phyloP scores from a whole-genome alignment of 2,113 vertebrate genomes.

The Hippocampus abdominalis region DNA sequence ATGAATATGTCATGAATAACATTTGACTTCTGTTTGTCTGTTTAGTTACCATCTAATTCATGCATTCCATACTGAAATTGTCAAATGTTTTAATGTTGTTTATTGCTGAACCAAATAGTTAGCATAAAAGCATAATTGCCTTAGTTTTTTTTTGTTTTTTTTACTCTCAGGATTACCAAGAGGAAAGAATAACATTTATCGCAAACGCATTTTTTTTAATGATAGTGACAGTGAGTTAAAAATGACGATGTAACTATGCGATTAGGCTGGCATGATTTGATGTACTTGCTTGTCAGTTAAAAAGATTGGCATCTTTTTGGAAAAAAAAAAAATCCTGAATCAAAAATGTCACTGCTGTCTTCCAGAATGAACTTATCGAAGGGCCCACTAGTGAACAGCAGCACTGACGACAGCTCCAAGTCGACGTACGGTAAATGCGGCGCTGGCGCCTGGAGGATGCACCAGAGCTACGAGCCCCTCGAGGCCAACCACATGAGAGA shows the following conservation, averaged over 20 bases:
- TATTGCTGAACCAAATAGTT: neutral
- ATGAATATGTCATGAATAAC: neutral
- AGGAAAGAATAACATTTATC: neutral
- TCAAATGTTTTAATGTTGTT: neutral
- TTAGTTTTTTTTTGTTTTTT: neutral
- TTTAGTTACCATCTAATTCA: neutral
- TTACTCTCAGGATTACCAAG: no score
- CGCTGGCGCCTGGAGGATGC: conserved; percentile 79
- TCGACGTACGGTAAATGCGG: conserved; percentile 73
- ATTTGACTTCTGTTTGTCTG: neutral
- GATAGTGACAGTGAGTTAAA: neutral
- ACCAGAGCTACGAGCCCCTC: conserved; percentile 76
- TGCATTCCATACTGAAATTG: neutral
- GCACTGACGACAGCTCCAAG: conserved; percentile 75
- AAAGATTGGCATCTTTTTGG: neutral
- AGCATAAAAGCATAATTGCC: neutral
- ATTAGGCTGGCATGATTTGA: neutral
- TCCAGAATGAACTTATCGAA: conserved; percentile 82
- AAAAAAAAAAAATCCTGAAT: no score
- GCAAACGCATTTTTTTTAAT: neutral
- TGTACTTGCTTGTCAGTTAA: neutral
- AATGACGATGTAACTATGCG: neutral
- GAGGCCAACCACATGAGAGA: conserved; percentile 78
- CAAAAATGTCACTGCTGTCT: conserved; percentile 14
- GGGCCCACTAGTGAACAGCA: conserved; percentile 78